phyloP scores from a whole-genome alignment of 2,888 invertebrate species.

The Synergus itoensis region DNA sequence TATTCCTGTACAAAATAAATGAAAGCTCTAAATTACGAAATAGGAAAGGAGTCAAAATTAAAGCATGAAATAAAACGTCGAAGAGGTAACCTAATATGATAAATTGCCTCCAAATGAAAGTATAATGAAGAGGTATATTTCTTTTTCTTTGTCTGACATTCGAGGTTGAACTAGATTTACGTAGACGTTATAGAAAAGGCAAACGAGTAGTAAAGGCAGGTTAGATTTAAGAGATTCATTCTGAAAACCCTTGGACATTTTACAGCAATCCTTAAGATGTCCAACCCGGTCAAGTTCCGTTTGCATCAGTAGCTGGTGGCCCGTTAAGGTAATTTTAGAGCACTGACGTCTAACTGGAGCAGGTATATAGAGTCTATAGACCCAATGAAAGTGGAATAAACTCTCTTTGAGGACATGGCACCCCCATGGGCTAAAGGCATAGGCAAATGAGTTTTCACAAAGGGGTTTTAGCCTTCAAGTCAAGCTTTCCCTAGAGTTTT shows the following conservation, averaged over 20 bases:
- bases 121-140: slow-evolving; percentile 20
- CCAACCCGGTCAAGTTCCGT: slow-evolving; percentile 41
- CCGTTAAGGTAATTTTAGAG: slow-evolving; percentile 53
- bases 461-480: slow-evolving; percentile 70
- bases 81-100: slow-evolving; percentile 6
- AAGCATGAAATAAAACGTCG: slow-evolving; percentile 3
- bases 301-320: slow-evolving; percentile 53
- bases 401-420: slow-evolving; percentile 44
- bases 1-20: neutral
- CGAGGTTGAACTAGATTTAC: slow-evolving; percentile 5
- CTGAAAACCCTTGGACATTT: slow-evolving; percentile 27
- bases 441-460: slow-evolving; percentile 60
- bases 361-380: slow-evolving; percentile 65
- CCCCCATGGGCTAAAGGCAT: slow-evolving; percentile 49
- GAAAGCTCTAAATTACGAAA: slow-evolving; percentile 1
- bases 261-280: slow-evolving; percentile 12
- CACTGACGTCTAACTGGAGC: slow-evolving; percentile 70
- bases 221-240: neutral
- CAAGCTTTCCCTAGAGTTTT: slow-evolving; percentile 64
- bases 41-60: slow-evolving; percentile 11
- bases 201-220: slow-evolving; percentile 21
- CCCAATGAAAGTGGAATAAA: slow-evolving; percentile 52
- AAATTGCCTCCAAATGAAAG: neutral
- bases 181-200: neutral
- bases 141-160: neutral